A percentile compares a stretch with the other conserved stretches of the same genome.
Conservation (phyloP, 2,888 invertebrate species). For the Lochmaea capreae region DNA sequence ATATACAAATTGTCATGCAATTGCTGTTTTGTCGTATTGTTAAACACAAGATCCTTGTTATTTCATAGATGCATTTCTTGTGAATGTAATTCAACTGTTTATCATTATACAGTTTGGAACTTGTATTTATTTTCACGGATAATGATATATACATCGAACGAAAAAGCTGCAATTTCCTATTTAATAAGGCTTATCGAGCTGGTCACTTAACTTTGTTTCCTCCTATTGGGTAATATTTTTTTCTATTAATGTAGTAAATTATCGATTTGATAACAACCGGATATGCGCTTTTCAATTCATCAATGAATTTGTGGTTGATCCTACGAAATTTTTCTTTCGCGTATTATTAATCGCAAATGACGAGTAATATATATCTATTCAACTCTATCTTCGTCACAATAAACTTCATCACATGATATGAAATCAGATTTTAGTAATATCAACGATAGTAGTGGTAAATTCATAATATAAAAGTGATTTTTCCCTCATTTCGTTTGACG, state of each 20-base stretch:
- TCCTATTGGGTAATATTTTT: constrained; percentile 30
- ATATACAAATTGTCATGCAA: constrained; percentile 53
- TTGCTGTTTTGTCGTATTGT: constrained; percentile 55
- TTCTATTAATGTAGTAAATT: constrained; percentile 21
- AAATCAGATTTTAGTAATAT: no score
- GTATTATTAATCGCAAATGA: background rate
- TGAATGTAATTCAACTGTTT: constrained; percentile 39
- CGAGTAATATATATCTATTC: background rate
- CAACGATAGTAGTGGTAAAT: no score
- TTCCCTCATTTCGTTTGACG: no score
- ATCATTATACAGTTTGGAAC: constrained; percentile 27
- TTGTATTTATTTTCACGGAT: constrained; percentile 30
- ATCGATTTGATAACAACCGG: constrained; percentile 23
- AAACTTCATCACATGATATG: no score
- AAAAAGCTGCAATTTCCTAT: constrained; percentile 29
- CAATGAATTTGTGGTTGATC: constrained; percentile 23
- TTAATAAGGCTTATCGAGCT: constrained; percentile 30
- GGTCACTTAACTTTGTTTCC: constrained; percentile 35
- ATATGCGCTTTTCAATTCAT: constrained; percentile 34
- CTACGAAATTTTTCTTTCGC: background rate
- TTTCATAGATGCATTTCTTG: constrained; percentile 40
- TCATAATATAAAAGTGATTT: no score
- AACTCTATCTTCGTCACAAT: no score
- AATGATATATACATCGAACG: constrained; percentile 22
- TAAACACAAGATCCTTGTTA: constrained; percentile 40